Percentiles rank a stretch among this genome's conserved stretches.
Evolutionary conservation across 2,797 vertebrate species (phyloP).

Genomic region (Enteromius trimaculatus): DNA sequence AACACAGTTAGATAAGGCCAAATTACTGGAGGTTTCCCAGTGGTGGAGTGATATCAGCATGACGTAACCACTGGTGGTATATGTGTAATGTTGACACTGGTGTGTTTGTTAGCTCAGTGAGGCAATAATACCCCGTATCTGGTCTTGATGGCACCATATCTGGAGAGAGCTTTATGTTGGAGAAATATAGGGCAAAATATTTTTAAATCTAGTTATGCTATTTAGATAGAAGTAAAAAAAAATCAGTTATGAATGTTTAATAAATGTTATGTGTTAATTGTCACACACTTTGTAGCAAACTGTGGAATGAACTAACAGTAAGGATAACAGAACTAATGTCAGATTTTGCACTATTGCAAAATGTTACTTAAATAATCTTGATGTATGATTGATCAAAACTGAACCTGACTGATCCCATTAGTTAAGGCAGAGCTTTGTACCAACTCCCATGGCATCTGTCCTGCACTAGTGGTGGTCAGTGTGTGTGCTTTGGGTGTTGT

Average conservation of each 20-base stretch:
- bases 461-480: slow-evolving; percentile 24
- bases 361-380: background rate
- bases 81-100: slow-evolving; percentile 36
- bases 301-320: background rate
- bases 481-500: slow-evolving; percentile 35
- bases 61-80: slow-evolving; percentile 23
- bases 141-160: slow-evolving; percentile 15
- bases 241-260: background rate
- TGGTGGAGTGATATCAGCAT: slow-evolving; percentile 20
- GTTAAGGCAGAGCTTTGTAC: slow-evolving; percentile 19
- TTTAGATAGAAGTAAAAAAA: background rate
- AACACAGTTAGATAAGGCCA: slow-evolving; percentile 21
- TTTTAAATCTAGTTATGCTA: background rate
- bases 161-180: slow-evolving; percentile 29
- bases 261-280: background rate
- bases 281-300: background rate
- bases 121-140: slow-evolving; percentile 12
- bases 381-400: background rate
- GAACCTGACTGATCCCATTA: slow-evolving; percentile 30
- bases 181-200: background rate
- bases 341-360: background rate
- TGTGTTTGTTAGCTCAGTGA: slow-evolving; percentile 25
- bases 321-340: background rate
- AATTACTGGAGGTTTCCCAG: slow-evolving; percentile 38
- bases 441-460: slow-evolving; percentile 8